Evolutionary conservation across 1,140 invertebrate genomes (phyloP).

Genomic region (Maniola jurtina): DNA sequence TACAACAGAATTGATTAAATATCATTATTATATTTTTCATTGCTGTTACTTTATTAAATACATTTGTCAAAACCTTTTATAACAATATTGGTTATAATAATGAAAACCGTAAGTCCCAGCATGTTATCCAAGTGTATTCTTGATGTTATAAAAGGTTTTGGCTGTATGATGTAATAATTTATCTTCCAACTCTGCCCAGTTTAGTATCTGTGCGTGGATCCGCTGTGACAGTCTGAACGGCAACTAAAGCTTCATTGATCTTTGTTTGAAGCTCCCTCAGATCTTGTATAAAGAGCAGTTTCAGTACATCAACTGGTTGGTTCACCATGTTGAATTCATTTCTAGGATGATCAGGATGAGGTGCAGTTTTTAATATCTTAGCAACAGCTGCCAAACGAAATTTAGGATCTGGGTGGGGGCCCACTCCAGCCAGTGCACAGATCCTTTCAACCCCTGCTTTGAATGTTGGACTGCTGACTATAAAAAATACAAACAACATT

Average conservation of each 20-base stretch:
- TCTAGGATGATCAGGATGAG: conserved; percentile 88
- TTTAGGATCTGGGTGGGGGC: conserved; percentile 69
- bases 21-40: too few relatives aligned
- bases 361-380: conserved; percentile 87
- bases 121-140: too few relatives aligned
- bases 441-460: conserved; percentile 85
- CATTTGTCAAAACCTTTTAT: too few relatives aligned
- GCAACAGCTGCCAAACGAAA: conserved; percentile 82
- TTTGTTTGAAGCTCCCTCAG: conserved; percentile 94
- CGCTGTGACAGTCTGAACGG: conserved; percentile 94
- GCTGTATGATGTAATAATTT: conserved; percentile 29
- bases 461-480: conserved; percentile 91
- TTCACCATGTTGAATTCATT: conserved; percentile 82
- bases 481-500: conserved; percentile 46
- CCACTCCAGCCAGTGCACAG: conserved; percentile 60
- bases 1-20: too few relatives aligned
- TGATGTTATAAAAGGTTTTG: too few relatives aligned
- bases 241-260: conserved; percentile 96
- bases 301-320: conserved; percentile 85
- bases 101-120: too few relatives aligned
- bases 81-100: too few relatives aligned
- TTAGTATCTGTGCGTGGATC: conserved; percentile 98
- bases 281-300: conserved; percentile 94
- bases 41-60: too few relatives aligned
- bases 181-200: conserved; percentile 93